These are phyloP conservation scores for Sesia apiformis DNA, from an alignment of 2,888 invertebrate genomes.

Conservation along the genomic window DNA sequence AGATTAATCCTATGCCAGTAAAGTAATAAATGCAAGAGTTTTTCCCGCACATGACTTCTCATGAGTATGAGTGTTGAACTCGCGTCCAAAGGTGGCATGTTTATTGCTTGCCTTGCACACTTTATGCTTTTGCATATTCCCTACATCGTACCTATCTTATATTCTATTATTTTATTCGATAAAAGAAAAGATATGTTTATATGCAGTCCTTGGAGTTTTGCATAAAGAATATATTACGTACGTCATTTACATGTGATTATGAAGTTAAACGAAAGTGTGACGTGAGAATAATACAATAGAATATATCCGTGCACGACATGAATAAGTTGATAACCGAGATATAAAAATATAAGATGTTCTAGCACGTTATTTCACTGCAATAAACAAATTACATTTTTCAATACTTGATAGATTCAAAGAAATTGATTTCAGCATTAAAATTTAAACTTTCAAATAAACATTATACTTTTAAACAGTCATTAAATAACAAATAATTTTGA, in stretches of 20 bases:
- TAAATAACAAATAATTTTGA: too few relatives aligned
- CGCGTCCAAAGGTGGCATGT: conserved; percentile 38
- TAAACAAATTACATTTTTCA: too few relatives aligned
- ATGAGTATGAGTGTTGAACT: conserved; percentile 30
- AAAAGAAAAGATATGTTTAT: conserved; percentile 15
- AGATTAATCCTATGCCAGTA: conserved; percentile 2
- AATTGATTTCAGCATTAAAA: too few relatives aligned
- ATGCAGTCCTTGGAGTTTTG: conserved; percentile 18
- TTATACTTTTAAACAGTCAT: too few relatives aligned
- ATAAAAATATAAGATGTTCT: too few relatives aligned
- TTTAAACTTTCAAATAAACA: too few relatives aligned
- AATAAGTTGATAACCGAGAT: too few relatives aligned
- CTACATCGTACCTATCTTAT: conserved; percentile 24
- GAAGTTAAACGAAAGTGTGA: background rate
- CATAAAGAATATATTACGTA: conserved; percentile 16
- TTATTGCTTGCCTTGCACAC: conserved; percentile 36
- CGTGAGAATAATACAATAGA: too few relatives aligned
- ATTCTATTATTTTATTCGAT: conserved; percentile 38
- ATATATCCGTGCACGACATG: too few relatives aligned
- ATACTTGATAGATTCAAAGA: too few relatives aligned
- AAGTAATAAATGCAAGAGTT: conserved; percentile 27
- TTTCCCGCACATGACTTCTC: conserved; percentile 16
- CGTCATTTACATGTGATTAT: background rate
- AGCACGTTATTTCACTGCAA: too few relatives aligned
- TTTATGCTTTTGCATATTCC: conserved; percentile 36